These are phyloP conservation scores for Lepidurus arcticus DNA, from an alignment of 1,140 invertebrate species.

Conservation along the genomic window DNA sequence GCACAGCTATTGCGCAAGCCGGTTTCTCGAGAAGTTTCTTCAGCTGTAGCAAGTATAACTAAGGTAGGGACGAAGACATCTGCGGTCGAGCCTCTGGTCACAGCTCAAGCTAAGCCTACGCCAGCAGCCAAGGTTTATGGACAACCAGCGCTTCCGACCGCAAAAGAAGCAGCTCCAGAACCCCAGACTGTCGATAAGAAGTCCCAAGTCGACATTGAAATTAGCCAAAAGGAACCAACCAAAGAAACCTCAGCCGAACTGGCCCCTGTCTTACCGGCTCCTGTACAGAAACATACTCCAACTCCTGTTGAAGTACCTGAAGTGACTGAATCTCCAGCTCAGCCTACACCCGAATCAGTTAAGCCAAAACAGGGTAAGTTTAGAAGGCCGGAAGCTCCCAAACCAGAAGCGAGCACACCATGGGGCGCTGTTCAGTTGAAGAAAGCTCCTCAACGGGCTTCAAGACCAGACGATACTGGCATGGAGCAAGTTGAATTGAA, in stretches of 20 bases:
- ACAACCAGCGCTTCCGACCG: not conserved
- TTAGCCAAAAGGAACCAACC: not conserved
- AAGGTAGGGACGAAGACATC: not conserved
- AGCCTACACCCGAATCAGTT: not conserved
- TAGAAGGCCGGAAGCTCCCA: conserved; percentile 38
- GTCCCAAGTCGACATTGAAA: not conserved
- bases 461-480: not conserved
- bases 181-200: not conserved
- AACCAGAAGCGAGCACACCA: conserved; percentile 36
- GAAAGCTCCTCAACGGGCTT: conserved; percentile 35
- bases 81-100: not conserved
- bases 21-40: conserved; percentile 11
- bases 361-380: not conserved
- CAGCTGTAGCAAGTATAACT: not conserved
- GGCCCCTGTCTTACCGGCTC: not conserved
- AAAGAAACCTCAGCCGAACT: not conserved
- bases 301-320: too few relatives aligned
- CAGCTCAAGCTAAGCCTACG: not conserved
- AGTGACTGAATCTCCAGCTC: not conserved
- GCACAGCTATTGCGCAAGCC: conserved; percentile 26
- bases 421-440: conserved; percentile 36
- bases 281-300: not conserved
- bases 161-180: not conserved
- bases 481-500: conserved; percentile 36
- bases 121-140: not conserved